phyloP scores from a whole-genome alignment of 2,113 vertebrate genomes.

The Otolemur garnettii region DNA sequence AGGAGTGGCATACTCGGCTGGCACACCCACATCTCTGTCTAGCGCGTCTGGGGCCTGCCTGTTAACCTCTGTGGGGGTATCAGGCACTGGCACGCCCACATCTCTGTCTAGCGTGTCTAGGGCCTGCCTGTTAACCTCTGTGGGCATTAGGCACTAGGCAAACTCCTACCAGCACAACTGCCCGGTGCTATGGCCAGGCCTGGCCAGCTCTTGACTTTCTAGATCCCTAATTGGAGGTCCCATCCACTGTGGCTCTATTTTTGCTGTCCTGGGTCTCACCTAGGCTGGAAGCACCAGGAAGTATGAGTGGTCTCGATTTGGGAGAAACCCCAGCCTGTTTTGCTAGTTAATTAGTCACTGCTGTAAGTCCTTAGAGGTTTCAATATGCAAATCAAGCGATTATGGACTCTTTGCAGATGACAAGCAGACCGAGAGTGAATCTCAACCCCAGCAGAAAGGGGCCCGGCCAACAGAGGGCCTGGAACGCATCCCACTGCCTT shows the following conservation, averaged over 20 bases:
- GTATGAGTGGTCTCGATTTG: not conserved
- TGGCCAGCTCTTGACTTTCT: not conserved
- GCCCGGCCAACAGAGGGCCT: not conserved
- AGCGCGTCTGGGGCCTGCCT: too few relatives aligned
- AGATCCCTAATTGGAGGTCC: too few relatives aligned
- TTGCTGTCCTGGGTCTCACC: not conserved
- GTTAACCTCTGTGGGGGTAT: too few relatives aligned
- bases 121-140: too few relatives aligned
- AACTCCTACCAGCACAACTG: too few relatives aligned
- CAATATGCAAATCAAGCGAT: slow-evolving; percentile 52
- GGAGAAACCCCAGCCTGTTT: not conserved
- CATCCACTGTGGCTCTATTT: not conserved
- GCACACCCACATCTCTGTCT: not conserved
- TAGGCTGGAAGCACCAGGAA: not conserved
- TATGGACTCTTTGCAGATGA: slow-evolving; percentile 23
- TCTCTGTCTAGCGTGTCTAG: too few relatives aligned
- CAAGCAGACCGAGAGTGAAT: slow-evolving; percentile 13
- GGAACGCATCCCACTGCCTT: not conserved
- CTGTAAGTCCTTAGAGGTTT: slow-evolving; percentile 63
- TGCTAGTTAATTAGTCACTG: not conserved
- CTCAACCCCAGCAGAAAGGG: not conserved
- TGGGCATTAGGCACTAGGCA: too few relatives aligned
- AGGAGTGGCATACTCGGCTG: not conserved
- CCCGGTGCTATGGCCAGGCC: not conserved
- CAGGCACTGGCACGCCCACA: too few relatives aligned